Percentiles rank a stretch among this genome's conserved stretches.
Conservation (phyloP, 2,888 invertebrate genomes). For the Phrixothrix hirtus region DNA sequence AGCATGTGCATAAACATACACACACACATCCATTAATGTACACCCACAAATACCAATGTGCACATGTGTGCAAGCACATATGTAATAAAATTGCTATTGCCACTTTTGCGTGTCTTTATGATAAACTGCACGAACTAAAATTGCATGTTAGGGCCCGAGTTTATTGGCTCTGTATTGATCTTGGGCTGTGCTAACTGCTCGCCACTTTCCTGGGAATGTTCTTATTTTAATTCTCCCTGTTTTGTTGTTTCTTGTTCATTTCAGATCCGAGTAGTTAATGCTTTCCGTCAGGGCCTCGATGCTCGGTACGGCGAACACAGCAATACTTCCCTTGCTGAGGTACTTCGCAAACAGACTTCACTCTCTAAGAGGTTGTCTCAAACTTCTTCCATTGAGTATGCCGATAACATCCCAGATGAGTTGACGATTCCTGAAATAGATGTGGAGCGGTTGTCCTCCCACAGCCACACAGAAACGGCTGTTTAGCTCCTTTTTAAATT, state of each 20-base stretch:
- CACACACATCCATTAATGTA: not conserved
- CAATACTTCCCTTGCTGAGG: conserved; percentile 90
- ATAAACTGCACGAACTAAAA: conserved; percentile 34
- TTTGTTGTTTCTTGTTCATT: conserved; percentile 61
- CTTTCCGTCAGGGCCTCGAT: conserved; percentile 99
- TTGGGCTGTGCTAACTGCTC: conserved; percentile 55
- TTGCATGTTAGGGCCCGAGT: conserved; percentile 41
- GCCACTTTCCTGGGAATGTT: conserved; percentile 52
- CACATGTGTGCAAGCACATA: conserved; percentile 1
- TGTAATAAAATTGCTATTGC: conserved; percentile 7
- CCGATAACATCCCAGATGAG: conserved; percentile 84
- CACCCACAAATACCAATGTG: too few relatives aligned
- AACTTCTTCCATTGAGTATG: conserved; percentile 90
- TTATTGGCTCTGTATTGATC: conserved; percentile 49
- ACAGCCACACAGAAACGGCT: conserved; percentile 94
- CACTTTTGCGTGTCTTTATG: conserved; percentile 11
- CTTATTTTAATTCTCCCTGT: conserved; percentile 57
- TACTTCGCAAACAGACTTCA: conserved; percentile 91
- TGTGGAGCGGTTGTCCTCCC: conserved; percentile 88
- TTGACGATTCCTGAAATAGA: conserved; percentile 90
- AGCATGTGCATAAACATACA: too few relatives aligned
- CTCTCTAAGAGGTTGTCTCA: conserved; percentile 90
- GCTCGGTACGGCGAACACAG: conserved; percentile 90
- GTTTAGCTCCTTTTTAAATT: conserved; percentile 64
- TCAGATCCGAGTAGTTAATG: conserved; percentile 99